Evolutionary conservation across 2,888 invertebrate genomes (phyloP), one percentile per base, ranked within the genome.

Genomic region (Steinernema scapterisci): DNA sequence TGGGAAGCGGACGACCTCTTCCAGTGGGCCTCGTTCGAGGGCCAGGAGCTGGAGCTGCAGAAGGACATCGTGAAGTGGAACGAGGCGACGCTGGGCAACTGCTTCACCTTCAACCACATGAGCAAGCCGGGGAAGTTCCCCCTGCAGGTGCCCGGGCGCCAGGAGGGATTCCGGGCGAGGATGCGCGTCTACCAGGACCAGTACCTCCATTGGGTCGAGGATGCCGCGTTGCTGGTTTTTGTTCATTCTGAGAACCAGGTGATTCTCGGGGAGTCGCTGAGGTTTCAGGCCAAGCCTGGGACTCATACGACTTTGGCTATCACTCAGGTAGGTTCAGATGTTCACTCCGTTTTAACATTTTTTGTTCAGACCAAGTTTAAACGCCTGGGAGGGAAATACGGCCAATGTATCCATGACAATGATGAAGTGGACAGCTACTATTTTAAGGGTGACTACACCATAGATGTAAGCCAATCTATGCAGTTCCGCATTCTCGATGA

Each of bases 31-130:
- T 46, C 80, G 1, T 80, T 70, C 48, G 77, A 79, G 48, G 76
- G 76, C 23, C 46, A 71, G 23, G 74, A 56, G 16, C 21, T 79
- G 38, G 71, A 77, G 45, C 5, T 38, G 38, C 38, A 46, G 76
- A 27, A 63, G 63, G 63, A 63, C 31, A 63, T 63, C 31, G 70
- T 73, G 44, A 51, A 70, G 31, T 75, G 70, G 71, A 74, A 77
- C 71, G 78, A 78, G 23, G 74, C 76, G 19, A 72, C 75, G 23
- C 73, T 80, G 16, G 81, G 81, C 27, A 81, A 79, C 63, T 81
- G 80, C 75, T 81, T 77, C 52, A 80, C 80, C 13, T 81, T 80
- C 76, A 80, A 80, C 51, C 78, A 77, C 71, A 27, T 45, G 38
- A 38, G 38, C 38, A 38, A 19, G n/a, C 48, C 48, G n/a, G 48